phyloP scores from a whole-genome alignment of 2,113 vertebrate genomes.

The Rhipidura dahli region DNA sequence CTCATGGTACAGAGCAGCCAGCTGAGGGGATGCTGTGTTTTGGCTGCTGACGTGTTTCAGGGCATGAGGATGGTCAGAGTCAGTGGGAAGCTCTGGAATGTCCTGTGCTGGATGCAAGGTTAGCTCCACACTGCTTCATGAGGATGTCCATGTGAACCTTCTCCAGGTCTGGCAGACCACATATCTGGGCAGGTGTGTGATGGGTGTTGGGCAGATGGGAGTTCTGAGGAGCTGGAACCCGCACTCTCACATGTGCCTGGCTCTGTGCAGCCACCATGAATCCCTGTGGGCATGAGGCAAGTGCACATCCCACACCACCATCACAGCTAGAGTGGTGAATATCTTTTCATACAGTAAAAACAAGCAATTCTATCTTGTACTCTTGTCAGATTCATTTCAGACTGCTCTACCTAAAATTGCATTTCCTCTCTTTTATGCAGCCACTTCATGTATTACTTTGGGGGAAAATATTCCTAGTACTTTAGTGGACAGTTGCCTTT shows the following conservation, averaged over 20 bases:
- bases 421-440: background rate
- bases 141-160: accelerated
- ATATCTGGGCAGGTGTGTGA: background rate
- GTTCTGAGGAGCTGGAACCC: background rate
- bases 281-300: accelerated
- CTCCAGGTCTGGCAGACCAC: background rate
- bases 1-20: background rate
- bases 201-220: background rate
- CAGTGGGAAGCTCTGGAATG: background rate
- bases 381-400: background rate
- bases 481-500: background rate
- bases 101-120: background rate
- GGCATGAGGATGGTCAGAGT: background rate
- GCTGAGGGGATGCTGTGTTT: background rate
- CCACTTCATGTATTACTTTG: background rate
- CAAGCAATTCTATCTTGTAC: background rate
- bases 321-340: background rate
- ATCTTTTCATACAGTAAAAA: background rate
- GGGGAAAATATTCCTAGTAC: background rate
- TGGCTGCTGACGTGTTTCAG: background rate
- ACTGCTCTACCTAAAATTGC: background rate
- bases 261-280: background rate
- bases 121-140: background rate
- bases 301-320: accelerated
- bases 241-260: background rate